These are phyloP conservation scores for Sogatella furcifera DNA, from an alignment of 1,140 invertebrate species.

Conservation along the genomic window DNA sequence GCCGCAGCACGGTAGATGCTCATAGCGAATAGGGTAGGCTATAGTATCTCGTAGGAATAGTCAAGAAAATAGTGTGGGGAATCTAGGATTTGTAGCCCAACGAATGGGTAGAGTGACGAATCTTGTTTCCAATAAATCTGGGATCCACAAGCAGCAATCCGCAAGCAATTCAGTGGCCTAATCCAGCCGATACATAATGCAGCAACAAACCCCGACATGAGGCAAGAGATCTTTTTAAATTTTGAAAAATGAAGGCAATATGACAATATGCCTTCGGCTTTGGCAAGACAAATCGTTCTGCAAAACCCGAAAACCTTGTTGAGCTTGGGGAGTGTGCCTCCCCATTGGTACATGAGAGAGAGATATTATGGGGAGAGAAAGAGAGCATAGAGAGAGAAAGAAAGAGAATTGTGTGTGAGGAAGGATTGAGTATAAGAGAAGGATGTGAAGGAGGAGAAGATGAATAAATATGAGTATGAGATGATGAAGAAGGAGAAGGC, in stretches of 20 bases:
- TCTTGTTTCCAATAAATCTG: too few species aligned
- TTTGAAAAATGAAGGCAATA: constrained; percentile 9
- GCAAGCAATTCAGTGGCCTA: not conserved
- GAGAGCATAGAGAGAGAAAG: not conserved
- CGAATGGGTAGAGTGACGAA: too few species aligned
- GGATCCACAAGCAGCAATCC: not conserved
- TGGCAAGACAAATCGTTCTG: not conserved
- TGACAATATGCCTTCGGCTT: not conserved
- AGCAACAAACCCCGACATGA: not conserved
- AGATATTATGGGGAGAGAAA: not conserved
- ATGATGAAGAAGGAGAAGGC: too few species aligned
- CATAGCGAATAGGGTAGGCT: too few species aligned
- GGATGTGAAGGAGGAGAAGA: too few species aligned
- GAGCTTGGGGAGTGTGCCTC: too few species aligned
- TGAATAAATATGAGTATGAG: too few species aligned
- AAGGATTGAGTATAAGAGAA: not conserved
- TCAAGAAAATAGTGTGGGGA: too few species aligned
- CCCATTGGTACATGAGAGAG: too few species aligned
- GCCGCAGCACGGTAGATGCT: too few species aligned
- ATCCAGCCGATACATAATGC: constrained; percentile 1
- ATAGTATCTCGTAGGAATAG: too few species aligned
- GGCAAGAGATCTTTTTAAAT: constrained; percentile 6
- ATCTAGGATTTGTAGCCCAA: too few species aligned
- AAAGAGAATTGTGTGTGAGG: constrained; percentile 1
- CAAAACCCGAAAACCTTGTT: not conserved